phyloP scores from a whole-genome alignment of 1,140 invertebrate genomes.

The Gyrodactylus salaris region DNA sequence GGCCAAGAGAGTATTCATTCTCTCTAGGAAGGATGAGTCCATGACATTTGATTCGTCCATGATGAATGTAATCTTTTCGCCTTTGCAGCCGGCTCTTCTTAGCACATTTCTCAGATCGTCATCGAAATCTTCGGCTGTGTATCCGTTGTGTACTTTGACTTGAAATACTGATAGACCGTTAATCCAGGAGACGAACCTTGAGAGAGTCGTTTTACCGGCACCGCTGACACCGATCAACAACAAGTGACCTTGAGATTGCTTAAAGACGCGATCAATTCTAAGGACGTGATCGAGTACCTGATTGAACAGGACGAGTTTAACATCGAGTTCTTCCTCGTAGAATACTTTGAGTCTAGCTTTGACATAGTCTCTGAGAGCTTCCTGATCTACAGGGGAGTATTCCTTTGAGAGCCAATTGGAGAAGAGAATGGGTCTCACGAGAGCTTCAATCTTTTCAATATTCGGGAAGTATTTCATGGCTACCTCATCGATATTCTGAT shows the following conservation, averaged over 20 bases:
- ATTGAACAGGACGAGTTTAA: slow-evolving; percentile 81
- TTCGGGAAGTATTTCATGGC: slow-evolving; percentile 74
- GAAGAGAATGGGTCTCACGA: slow-evolving; percentile 64
- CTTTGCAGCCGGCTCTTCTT: slow-evolving; percentile 60
- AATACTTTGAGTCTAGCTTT: slow-evolving; percentile 88
- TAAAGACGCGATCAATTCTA: slow-evolving; percentile 84
- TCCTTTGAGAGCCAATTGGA: slow-evolving; percentile 96
- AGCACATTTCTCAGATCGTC: slow-evolving; percentile 76
- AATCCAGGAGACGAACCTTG: slow-evolving; percentile 96
- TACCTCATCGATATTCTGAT: slow-evolving; percentile 69
- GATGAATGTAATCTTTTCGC: slow-evolving; percentile 90
- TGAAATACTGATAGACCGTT: slow-evolving; percentile 92
- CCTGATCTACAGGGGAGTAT: slow-evolving; percentile 71
- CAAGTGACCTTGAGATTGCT: slow-evolving; percentile 47
- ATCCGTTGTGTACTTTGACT: slow-evolving; percentile 77
- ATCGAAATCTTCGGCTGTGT: slow-evolving; percentile 87
- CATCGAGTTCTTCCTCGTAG: slow-evolving; percentile 95
- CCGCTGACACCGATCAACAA: slow-evolving; percentile 43
- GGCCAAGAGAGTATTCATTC: slow-evolving; percentile 91
- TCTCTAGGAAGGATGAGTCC: slow-evolving; percentile 83
- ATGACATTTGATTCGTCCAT: slow-evolving; percentile 93
- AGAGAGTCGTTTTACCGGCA: slow-evolving; percentile 87
- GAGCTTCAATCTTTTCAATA: slow-evolving; percentile 45
- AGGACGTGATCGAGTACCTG: slow-evolving; percentile 92
- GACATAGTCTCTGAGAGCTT: slow-evolving; percentile 73